These are phyloP conservation scores for Hycleus phaleratus DNA, from an alignment of 1,140 invertebrate genomes.

Conservation along the genomic window DNA sequence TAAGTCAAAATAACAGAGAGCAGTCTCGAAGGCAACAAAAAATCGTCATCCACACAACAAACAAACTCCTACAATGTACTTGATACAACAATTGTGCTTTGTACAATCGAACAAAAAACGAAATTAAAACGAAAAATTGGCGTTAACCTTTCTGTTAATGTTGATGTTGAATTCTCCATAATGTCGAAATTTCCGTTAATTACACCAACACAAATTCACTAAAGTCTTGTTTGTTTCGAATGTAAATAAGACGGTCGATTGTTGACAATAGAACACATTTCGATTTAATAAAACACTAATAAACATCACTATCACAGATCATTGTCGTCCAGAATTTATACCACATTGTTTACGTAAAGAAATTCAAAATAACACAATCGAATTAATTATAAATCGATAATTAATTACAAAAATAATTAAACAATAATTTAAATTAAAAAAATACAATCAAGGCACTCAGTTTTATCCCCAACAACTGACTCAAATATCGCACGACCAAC, in stretches of 20 bases:
- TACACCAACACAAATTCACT: conserved; percentile 2
- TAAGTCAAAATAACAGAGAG: not conserved
- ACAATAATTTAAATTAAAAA: no score
- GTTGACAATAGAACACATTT: conserved; percentile 26
- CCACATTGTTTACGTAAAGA: conserved; percentile 1
- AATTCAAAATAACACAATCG: not conserved
- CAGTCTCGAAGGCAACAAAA: no score
- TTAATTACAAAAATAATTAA: no score
- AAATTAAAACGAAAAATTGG: conserved; percentile 1
- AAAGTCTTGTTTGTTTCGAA: conserved; percentile 5
- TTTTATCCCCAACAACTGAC: conserved; percentile 18
- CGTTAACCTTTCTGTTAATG: conserved; percentile 19
- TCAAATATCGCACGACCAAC: conserved; percentile 29
- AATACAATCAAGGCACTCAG: conserved; percentile 17
- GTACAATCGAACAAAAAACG: not conserved
- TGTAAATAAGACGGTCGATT: conserved; percentile 22
- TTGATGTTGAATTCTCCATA: conserved; percentile 26
- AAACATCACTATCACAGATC: conserved; percentile 18
- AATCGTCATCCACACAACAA: no score
- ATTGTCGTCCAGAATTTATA: not conserved
- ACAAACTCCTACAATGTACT: no score
- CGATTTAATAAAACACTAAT: conserved; percentile 14
- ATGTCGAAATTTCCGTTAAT: conserved; percentile 8
- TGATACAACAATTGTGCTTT: no score
- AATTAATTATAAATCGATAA: no score